Evolutionary conservation across 2,797 vertebrate species (phyloP).

Genomic region (Spea hammondii): DNA sequence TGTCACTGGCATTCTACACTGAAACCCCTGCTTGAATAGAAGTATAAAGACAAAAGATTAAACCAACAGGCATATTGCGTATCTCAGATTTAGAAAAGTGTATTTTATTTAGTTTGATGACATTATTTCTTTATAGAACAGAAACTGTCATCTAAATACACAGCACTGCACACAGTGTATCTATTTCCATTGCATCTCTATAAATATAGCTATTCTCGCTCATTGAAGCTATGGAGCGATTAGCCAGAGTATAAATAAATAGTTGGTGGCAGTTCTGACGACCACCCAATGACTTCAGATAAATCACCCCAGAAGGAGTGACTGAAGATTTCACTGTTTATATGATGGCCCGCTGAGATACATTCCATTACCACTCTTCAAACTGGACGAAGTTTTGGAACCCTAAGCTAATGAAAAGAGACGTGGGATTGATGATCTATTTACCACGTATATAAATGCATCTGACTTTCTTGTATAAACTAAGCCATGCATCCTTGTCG

Average conservation of each 20-base stretch:
- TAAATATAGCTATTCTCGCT: neutral
- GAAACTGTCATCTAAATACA: neutral
- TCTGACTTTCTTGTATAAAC: neutral
- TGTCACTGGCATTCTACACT: too few relatives aligned
- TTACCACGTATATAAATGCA: slow-evolving; percentile 1
- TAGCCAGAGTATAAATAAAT: slow-evolving; percentile 12
- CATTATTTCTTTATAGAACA: too few relatives aligned
- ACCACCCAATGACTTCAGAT: slow-evolving; percentile 31
- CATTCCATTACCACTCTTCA: slow-evolving; percentile 16
- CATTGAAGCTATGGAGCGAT: neutral
- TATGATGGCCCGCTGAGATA: slow-evolving; percentile 26
- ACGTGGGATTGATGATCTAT: slow-evolving; percentile 13
- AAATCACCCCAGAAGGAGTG: slow-evolving; percentile 17
- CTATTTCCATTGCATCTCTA: neutral
- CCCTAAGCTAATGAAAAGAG: slow-evolving; percentile 20
- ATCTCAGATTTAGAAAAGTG: too few relatives aligned
- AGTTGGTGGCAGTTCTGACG: slow-evolving; percentile 17
- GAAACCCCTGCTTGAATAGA: too few relatives aligned
- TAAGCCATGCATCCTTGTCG: neutral
- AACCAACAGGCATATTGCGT: too few relatives aligned
- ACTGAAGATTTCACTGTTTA: slow-evolving; percentile 31
- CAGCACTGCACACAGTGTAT: neutral
- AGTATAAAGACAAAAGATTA: too few relatives aligned
- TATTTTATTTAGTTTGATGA: too few relatives aligned
- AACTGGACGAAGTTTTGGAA: slow-evolving; percentile 11